Percentiles rank a stretch among this genome's conserved stretches.
phyloP scores from a whole-genome alignment of 2,888 invertebrate species.

The Synergus japonicus region DNA sequence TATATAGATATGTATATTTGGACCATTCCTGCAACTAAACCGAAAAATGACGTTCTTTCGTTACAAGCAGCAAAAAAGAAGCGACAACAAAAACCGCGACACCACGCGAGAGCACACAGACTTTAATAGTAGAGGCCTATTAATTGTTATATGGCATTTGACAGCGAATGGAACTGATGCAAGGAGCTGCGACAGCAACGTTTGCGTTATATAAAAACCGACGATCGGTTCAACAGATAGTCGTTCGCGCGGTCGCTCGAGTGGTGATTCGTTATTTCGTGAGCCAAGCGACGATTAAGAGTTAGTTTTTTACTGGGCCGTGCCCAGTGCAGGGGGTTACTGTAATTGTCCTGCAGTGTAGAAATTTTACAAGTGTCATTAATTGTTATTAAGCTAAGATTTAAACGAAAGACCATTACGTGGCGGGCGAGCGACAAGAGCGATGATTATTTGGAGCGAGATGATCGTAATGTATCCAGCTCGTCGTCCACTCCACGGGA shows the following conservation, averaged over 20 bases:
- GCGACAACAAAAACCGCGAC: constrained; percentile 61
- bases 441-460: constrained; percentile 50
- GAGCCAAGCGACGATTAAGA: constrained; percentile 41
- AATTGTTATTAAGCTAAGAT: constrained; percentile 73
- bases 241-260: constrained; percentile 47
- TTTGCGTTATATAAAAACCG: constrained; percentile 42
- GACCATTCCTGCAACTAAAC: constrained; percentile 77
- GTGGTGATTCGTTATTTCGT: constrained; percentile 48
- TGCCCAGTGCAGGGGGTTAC: constrained; percentile 67
- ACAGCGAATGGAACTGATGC: constrained; percentile 38
- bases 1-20: constrained; percentile 77
- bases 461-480: constrained; percentile 51
- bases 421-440: constrained; percentile 54
- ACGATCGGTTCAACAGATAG: constrained; percentile 37
- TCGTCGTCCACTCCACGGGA: constrained; percentile 58
- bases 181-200: constrained; percentile 37
- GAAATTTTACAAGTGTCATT: constrained; percentile 74
- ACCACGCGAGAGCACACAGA: constrained; percentile 67
- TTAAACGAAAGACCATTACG: constrained; percentile 60
- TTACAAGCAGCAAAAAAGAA: constrained; percentile 70
- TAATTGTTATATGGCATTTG: constrained; percentile 58
- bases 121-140: constrained; percentile 69
- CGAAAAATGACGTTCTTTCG: constrained; percentile 75
- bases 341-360: constrained; percentile 71
- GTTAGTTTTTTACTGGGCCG: constrained; percentile 63